Conservation (phyloP, 2,113 vertebrate species). For the Ophiodon elongatus region DNA sequence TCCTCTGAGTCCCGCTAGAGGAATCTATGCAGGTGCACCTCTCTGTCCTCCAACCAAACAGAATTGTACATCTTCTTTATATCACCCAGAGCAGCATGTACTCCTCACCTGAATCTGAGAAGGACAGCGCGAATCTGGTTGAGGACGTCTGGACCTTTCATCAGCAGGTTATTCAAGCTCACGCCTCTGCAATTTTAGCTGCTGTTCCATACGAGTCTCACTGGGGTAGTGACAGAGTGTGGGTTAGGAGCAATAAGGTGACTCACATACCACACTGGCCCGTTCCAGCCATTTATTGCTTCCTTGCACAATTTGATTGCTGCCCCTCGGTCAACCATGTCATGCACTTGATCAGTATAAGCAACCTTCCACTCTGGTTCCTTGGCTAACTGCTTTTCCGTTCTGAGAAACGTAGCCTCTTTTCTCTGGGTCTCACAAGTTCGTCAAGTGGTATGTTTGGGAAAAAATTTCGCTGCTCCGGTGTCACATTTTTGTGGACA, state of each 20-base stretch:
- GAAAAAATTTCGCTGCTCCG: not conserved
- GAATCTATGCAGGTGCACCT: slow-evolving; percentile 44
- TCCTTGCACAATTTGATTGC: not conserved
- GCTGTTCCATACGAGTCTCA: slow-evolving; percentile 29
- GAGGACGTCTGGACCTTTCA: slow-evolving; percentile 47
- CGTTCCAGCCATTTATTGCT: not conserved
- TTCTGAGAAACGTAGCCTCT: no score
- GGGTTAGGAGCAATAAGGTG: slow-evolving; percentile 26
- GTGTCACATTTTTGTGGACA: no score
- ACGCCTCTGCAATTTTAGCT: slow-evolving; percentile 22
- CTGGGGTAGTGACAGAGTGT: slow-evolving; percentile 21
- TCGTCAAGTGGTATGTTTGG: not conserved
- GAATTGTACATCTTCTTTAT: slow-evolving; percentile 52
- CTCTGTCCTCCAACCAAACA: slow-evolving; percentile 35
- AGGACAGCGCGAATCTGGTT: slow-evolving; percentile 45
- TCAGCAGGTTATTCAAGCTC: slow-evolving; percentile 46
- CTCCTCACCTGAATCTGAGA: slow-evolving; percentile 14
- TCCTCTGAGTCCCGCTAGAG: slow-evolving; percentile 24
- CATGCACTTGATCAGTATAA: slow-evolving; percentile 27
- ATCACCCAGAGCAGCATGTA: slow-evolving; percentile 3
- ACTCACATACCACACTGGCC: slow-evolving; percentile 34
- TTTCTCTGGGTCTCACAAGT: not conserved
- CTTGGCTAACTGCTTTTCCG: no score
- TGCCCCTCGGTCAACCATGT: slow-evolving; percentile 20
- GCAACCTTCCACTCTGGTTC: no score